Evolutionary conservation across 2,797 vertebrate genomes (phyloP).

Genomic region (Enteromius mattozi): DNA sequence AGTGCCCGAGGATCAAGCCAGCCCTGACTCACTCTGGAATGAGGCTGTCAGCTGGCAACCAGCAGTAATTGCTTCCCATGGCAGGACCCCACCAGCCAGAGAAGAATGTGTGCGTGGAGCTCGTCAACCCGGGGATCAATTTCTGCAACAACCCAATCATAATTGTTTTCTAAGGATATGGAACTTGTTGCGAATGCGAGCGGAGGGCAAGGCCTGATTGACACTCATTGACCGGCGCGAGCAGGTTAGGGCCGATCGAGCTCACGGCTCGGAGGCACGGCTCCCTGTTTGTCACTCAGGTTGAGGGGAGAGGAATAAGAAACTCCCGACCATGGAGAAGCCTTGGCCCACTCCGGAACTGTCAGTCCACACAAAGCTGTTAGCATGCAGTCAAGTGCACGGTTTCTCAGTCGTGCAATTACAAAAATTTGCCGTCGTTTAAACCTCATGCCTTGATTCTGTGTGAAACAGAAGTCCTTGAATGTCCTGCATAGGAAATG

Average conservation of each 20-base stretch:
- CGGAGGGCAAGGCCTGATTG: slow-evolving; percentile 85
- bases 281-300: slow-evolving; percentile 76
- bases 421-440: slow-evolving; percentile 5
- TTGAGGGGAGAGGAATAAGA: slow-evolving; percentile 46
- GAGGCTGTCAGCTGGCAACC: slow-evolving; percentile 97
- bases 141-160: slow-evolving; percentile 87
- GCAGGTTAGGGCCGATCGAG: slow-evolving; percentile 53
- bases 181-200: slow-evolving; percentile 89
- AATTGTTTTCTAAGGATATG: slow-evolving; percentile 88
- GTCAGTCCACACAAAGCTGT: slow-evolving; percentile 33
- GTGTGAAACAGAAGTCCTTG: slow-evolving; percentile 13
- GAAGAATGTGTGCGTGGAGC: slow-evolving; percentile 74
- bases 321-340: slow-evolving; percentile 25
- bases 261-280: slow-evolving; percentile 66
- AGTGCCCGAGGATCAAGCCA: slow-evolving; percentile 93
- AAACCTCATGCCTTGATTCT: neutral
- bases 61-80: slow-evolving; percentile 98
- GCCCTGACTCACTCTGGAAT: slow-evolving; percentile 88
- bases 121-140: slow-evolving; percentile 88
- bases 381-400: neutral
- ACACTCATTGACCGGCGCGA: slow-evolving; percentile 85
- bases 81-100: slow-evolving; percentile 89
- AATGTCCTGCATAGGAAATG: slow-evolving; percentile 42
- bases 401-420: neutral
- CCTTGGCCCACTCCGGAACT: slow-evolving; percentile 35